Percentiles rank a stretch among this genome's conserved stretches.
Conservation (phyloP, 2,888 invertebrate species). For the Mylabris sibirica region DNA sequence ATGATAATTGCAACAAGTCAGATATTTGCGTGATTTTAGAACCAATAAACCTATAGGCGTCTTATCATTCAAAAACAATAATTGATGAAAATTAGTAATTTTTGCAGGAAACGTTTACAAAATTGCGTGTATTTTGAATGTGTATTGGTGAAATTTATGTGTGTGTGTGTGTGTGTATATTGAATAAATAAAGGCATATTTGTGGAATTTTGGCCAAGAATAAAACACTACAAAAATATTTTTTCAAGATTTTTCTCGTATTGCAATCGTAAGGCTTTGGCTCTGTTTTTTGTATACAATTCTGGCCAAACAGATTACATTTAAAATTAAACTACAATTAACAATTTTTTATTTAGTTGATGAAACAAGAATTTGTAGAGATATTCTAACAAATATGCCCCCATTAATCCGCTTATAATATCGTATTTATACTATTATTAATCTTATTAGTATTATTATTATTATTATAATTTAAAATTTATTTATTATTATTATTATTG, state of each 20-base stretch:
- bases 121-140: not conserved
- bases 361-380: not conserved
- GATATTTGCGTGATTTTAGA: slow-evolving; percentile 30
- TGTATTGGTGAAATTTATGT: not conserved
- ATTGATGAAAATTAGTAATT: not conserved
- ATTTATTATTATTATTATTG: slow-evolving; percentile 11
- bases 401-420: not conserved
- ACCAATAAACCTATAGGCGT: not conserved
- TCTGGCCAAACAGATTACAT: not conserved
- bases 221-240: slow-evolving; percentile 6
- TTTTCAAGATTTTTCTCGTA: not conserved
- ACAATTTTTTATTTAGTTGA: not conserved
- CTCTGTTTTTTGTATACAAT: not conserved
- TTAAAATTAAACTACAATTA: not conserved
- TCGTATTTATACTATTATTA: slow-evolving; percentile 4
- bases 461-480: slow-evolving; percentile 7
- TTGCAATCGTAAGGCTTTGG: slow-evolving; percentile 13
- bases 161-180: not conserved
- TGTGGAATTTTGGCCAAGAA: not conserved
- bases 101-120: slow-evolving; percentile 46
- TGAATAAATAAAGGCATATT: not conserved
- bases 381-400: slow-evolving; percentile 1
- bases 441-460: not conserved
- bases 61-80: not conserved
- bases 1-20: slow-evolving; percentile 29